Base-by-base conservation (phyloP, 2,113 vertebrate genomes). In the Acrocephalus kingi region DNA sequence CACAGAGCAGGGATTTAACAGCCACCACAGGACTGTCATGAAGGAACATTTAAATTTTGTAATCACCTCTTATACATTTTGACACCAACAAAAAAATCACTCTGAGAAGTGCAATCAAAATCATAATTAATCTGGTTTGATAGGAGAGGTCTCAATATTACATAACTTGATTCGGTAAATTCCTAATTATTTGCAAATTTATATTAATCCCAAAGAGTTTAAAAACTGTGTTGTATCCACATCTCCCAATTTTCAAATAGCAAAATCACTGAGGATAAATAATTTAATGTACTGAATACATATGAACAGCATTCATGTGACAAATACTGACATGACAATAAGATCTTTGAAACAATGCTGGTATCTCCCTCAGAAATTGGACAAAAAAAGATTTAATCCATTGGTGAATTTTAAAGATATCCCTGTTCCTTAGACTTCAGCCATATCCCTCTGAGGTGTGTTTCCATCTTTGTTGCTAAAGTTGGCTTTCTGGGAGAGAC, bases 391-490 rank as follows among this genome's bases (percentile, higher is more conserved):
- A 54, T 88, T 73, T 61, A 78, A 59, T 9, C 24, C 20, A 30
- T 77, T 79, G 1, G 39, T 58, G 27, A 71, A 71, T 64, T 37
- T 78, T 33, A 87, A 69, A 87, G 66, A 13, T 37, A 79, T 22
- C 15, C 15, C 33, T 82, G 14, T 23, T 86, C 31, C 49, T 78
- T 56, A 75, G 25, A 19, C 31, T 81, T 66, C 41, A 76, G 46
- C 33, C n/a, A 35, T 88, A 54, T 64, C 67, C 69, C 63, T 93
- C 58, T 54, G 73, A 86, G 73, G 75, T 90, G 64, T 54, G 67
- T 91, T 96, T 96, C 89, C 73, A 87, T 82, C 91, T 84, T 71
- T 74, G 69, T 77, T 95, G 52, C 84, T 91, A 11, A 89, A 92
- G 52, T n/a, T 56, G 78, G 46, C 82, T 89, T 94, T 89, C 73